Conservation (phyloP, 2,797 vertebrate genomes). For the Poecilia picta region DNA sequence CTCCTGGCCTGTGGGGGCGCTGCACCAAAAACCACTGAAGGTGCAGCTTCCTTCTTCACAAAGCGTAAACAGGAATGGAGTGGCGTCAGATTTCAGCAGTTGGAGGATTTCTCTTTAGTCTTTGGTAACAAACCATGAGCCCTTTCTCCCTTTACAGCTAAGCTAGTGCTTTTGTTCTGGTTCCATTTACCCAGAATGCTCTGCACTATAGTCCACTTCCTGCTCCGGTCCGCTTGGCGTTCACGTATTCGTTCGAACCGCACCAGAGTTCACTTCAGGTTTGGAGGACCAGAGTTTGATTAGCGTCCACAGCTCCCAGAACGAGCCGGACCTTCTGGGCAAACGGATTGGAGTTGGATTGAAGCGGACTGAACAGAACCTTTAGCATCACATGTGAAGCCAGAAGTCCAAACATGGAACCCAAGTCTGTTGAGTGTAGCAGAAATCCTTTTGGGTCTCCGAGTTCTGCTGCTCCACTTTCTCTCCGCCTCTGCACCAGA, state of each 20-base stretch:
- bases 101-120: background rate
- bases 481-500: conserved; percentile 15
- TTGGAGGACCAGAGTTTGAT: background rate
- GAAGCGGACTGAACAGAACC: background rate
- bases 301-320: background rate
- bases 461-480: conserved; percentile 1
- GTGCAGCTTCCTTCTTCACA: too few species aligned
- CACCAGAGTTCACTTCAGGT: background rate
- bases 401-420: background rate
- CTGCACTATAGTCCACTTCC: too few species aligned
- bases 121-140: background rate
- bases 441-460: background rate
- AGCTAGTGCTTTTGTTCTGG: too few species aligned
- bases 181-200: background rate
- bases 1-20: too few species aligned
- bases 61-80: background rate
- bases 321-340: background rate
- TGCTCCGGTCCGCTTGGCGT: background rate
- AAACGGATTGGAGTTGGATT: background rate
- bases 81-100: too few species aligned
- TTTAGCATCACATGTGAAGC: background rate
- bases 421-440: background rate
- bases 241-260: background rate
- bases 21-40: too few species aligned
- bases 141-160: too few species aligned